phyloP scores from a whole-genome alignment of 2,113 vertebrate species.

The Oryzias woworae region DNA sequence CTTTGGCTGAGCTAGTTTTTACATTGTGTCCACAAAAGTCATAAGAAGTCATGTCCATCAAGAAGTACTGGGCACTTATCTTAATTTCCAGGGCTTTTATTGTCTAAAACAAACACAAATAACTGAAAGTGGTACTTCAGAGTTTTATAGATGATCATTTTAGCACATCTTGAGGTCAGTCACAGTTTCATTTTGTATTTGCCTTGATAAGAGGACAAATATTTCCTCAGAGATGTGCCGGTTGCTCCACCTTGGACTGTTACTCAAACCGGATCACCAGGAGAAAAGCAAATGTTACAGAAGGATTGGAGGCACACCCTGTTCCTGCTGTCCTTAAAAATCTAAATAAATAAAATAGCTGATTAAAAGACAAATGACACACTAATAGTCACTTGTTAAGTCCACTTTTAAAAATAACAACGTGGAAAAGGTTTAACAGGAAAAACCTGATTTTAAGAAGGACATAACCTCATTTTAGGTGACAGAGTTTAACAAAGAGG shows the following conservation, averaged over 20 bases:
- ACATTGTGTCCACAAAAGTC: not conserved
- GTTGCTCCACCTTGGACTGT: constrained; percentile 59
- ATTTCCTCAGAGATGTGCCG: constrained; percentile 52
- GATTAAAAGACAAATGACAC: too few species aligned
- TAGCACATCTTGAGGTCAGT: constrained; percentile 2
- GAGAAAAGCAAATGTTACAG: constrained; percentile 53
- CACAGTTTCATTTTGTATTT: constrained; percentile 15
- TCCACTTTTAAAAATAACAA: constrained; percentile 3
- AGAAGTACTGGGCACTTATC: not conserved
- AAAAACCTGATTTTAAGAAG: not conserved
- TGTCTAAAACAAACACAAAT: not conserved
- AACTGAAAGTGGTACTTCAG: not conserved
- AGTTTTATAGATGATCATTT: constrained; percentile 1
- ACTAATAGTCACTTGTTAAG: not conserved
- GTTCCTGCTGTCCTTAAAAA: constrained; percentile 15
- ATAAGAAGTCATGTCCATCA: not conserved
- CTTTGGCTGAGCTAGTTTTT: not conserved
- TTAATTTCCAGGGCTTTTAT: not conserved
- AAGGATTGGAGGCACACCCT: constrained; percentile 55
- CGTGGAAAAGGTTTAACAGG: not conserved
- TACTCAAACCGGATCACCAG: constrained; percentile 45
- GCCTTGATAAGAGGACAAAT: constrained; percentile 35
- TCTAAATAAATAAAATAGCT: constrained; percentile 9
- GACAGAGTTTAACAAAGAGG: too few species aligned
- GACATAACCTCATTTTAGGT: too few species aligned